Evolutionary conservation across 1,140 invertebrate species (phyloP).

Genomic region (Drosophila miranda): DNA sequence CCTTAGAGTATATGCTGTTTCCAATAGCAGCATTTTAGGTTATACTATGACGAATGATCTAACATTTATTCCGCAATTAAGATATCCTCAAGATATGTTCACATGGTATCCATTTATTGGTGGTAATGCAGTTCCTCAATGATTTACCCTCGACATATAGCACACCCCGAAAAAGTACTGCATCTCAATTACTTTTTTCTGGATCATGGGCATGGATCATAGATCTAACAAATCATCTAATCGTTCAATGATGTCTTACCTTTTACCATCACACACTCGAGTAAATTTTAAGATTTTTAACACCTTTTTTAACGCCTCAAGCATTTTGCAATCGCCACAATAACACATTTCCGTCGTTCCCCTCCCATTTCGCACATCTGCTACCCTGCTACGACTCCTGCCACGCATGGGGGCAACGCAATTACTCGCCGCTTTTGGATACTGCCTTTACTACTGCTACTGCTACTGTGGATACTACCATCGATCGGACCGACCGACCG

Average conservation of each 20-base stretch:
- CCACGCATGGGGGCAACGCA: slow-evolving; percentile 60
- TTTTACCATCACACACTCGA: slow-evolving; percentile 23
- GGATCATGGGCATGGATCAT: slow-evolving; percentile 31
- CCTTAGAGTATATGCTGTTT: no score
- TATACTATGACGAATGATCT: no score
- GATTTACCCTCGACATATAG: no score
- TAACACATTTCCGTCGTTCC: slow-evolving; percentile 44
- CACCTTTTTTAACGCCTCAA: slow-evolving; percentile 60
- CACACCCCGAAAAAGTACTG: not conserved
- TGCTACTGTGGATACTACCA: slow-evolving; percentile 10
- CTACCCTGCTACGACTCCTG: not conserved
- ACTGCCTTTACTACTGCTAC: not conserved
- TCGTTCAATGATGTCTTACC: slow-evolving; percentile 22
- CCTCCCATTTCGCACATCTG: slow-evolving; percentile 10
- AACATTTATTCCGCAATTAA: no score
- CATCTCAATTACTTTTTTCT: slow-evolving; percentile 36
- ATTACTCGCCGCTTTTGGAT: slow-evolving; percentile 53
- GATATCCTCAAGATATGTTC: no score
- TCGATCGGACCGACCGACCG: not conserved
- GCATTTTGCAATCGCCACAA: slow-evolving; percentile 62
- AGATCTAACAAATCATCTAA: slow-evolving; percentile 57
- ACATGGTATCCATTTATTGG: no score
- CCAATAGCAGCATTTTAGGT: no score
- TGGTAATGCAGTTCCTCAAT: no score
- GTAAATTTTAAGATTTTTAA: slow-evolving; percentile 40